phyloP scores from a whole-genome alignment of 1,140 invertebrate genomes.

The Procambarus clarkii region DNA sequence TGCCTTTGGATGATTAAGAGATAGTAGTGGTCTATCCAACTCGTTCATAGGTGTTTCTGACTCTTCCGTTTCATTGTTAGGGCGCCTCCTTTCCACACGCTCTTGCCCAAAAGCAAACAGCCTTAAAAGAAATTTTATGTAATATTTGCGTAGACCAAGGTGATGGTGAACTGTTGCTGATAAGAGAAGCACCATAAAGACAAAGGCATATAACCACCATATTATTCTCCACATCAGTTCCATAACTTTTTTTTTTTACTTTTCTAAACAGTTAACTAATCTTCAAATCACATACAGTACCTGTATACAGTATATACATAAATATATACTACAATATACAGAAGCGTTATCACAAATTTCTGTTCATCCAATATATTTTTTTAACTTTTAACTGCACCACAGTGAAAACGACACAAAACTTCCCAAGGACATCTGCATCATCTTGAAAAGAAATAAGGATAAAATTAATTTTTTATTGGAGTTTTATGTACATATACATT shows the following conservation, averaged over 20 bases:
- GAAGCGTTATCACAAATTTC: neutral
- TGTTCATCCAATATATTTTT: neutral
- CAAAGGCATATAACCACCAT: constrained; percentile 55
- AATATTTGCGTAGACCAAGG: constrained; percentile 55
- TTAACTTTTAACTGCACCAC: neutral
- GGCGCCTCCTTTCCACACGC: constrained; percentile 45
- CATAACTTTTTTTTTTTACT: constrained; percentile 21
- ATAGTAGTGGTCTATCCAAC: neutral
- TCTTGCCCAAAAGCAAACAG: constrained; percentile 65
- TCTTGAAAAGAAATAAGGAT: neutral
- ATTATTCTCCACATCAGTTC: constrained; percentile 48
- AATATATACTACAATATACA: neutral
- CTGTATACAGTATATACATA: neutral
- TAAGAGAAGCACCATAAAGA: constrained; percentile 64
- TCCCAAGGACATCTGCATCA: neutral
- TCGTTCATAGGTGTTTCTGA: constrained; percentile 21
- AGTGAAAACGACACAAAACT: neutral
- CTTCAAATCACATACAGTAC: neutral
- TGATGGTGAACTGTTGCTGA: constrained; percentile 54
- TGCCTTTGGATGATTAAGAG: constrained; percentile 41
- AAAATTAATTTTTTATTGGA: neutral
- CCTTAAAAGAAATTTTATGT: constrained; percentile 57
- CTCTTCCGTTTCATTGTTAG: constrained; percentile 29
- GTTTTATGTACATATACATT: neutral
- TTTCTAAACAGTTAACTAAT: neutral